Base-by-base conservation (phyloP, 1,140 invertebrate genomes). In the Diachasmimorpha longicaudata region DNA sequence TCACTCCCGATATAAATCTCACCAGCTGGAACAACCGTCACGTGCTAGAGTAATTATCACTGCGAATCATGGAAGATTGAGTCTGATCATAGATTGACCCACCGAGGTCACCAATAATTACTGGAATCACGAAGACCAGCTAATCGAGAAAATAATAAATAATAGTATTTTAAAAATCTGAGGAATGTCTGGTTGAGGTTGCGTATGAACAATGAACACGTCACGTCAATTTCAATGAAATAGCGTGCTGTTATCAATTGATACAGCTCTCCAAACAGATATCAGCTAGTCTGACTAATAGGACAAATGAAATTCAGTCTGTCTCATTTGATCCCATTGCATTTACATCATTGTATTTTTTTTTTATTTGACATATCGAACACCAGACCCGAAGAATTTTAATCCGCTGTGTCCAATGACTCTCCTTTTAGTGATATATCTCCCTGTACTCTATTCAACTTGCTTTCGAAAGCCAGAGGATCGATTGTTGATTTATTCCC, bases 391-490 rank as follows among this genome's bases (percentile, higher is more conserved):
- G 19, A 63, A 63, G 58, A 63, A 63, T 63, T 63, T 63, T 63
- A 63, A 63, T 63, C 58, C 58, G 21, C 19, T 19, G 23, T 31
- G 23, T 31, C 58, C 58, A 63, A 63, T 63, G 58, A 63, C 23
- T 63, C 23, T 63, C 23, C 23, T 63, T 23, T 63, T 31, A 10
- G 14, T 0, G 23, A 25, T 4, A 31, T 23, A 14, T 13, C 14
- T 63, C 58, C 23, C 58, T 25, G 10, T 23, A 63, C 23, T 25
- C 14, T 23, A 55, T 63, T 19, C 58, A 63, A 23, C 10, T 63
- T 19, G 37, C 58, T 76, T 66, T 52, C 70, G 67, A 76, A 63
- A 63, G 5, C 58, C 58, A 23, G 23, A 19, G 58, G 58, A 63
- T 63, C 58, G 58, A 63, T 63, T 63, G 58, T 63, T 63, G 58